Conservation (phyloP, 2,888 invertebrate genomes). For the Epirrhoe tristata region DNA sequence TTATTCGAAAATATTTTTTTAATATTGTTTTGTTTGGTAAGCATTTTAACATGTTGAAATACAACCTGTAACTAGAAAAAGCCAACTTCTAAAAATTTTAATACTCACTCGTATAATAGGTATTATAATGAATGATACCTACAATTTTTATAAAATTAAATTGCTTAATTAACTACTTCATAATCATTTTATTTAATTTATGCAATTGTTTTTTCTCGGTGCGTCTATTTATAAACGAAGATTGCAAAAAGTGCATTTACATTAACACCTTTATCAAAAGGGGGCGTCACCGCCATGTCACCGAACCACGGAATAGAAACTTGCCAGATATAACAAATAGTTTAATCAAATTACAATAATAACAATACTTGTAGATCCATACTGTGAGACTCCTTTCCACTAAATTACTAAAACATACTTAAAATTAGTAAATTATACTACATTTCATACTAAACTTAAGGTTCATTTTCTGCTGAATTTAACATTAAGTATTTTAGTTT, state of each 20-base stretch:
- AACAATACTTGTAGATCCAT: not conserved
- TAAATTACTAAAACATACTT: not conserved
- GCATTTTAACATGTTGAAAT: too few species aligned
- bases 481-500: too few species aligned
- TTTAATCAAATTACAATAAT: too few species aligned
- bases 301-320: constrained; percentile 32
- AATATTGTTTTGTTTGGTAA: not conserved
- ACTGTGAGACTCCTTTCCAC: not conserved
- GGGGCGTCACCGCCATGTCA: constrained; percentile 33
- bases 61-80: too few species aligned
- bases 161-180: too few species aligned
- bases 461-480: too few species aligned
- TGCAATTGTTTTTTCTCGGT: not conserved
- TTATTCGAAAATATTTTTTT: constrained; percentile 12
- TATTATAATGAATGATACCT: too few species aligned
- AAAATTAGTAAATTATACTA: too few species aligned
- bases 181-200: not conserved
- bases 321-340: constrained; percentile 21
- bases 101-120: too few species aligned
- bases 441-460: too few species aligned
- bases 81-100: too few species aligned
- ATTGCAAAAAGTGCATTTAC: constrained; percentile 30
- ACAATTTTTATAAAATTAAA: too few species aligned
- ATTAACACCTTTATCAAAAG: constrained; percentile 40
- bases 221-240: not conserved